Conservation (phyloP, 2,113 vertebrate species). For the Bufo bufo region DNA sequence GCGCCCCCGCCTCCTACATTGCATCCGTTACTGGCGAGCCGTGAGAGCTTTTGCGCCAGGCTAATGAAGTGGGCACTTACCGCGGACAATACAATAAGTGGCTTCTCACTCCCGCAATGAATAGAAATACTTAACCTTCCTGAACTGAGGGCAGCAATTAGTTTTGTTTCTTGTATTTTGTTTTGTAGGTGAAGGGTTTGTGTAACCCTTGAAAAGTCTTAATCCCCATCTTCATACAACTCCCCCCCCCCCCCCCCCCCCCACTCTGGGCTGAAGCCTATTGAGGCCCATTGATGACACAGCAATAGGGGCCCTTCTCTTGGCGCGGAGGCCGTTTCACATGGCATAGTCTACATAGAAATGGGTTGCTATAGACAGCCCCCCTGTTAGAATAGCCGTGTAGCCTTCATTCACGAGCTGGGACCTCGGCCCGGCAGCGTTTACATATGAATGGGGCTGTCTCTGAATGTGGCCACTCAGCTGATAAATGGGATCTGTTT, state of each 20-base stretch:
- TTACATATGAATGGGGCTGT: constrained; percentile 84
- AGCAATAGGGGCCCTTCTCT: constrained; percentile 70
- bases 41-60: constrained; percentile 64
- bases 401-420: constrained; percentile 69
- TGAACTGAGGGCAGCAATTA: constrained; percentile 75
- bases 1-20: neutral
- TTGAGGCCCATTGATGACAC: constrained; percentile 72
- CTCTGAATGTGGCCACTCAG: constrained; percentile 82
- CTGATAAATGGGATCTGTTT: constrained; percentile 84
- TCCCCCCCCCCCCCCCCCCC: constrained; percentile 32
- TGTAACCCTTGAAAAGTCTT: constrained; percentile 77
- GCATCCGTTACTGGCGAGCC: constrained; percentile 12
- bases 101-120: constrained; percentile 69
- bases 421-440: constrained; percentile 70
- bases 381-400: constrained; percentile 66
- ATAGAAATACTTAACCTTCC: constrained; percentile 82
- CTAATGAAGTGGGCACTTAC: constrained; percentile 70
- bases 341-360: constrained; percentile 72
- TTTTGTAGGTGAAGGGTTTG: constrained; percentile 69
- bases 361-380: constrained; percentile 71
- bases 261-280: constrained; percentile 68
- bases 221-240: constrained; percentile 71
- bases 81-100: constrained; percentile 71
- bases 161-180: constrained; percentile 71
- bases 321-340: constrained; percentile 71